These are phyloP conservation scores for Eudyptes chrysolophus DNA, from an alignment of 2,113 vertebrate genomes.

Conservation along the genomic window DNA sequence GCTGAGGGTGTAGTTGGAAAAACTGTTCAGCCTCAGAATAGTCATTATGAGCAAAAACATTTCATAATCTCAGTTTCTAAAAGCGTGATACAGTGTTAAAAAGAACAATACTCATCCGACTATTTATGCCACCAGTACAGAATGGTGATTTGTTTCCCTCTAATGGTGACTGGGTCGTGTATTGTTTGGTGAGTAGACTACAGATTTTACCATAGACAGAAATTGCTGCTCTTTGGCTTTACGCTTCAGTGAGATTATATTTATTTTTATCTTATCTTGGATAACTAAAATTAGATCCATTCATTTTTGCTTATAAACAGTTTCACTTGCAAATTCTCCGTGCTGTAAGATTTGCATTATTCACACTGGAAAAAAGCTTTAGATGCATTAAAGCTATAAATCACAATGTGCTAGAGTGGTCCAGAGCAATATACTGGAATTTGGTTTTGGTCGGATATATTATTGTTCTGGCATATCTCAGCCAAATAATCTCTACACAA, in stretches of 20 bases:
- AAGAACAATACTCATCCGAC: background rate
- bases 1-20: background rate
- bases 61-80: background rate
- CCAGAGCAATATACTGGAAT: background rate
- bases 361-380: background rate
- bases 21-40: background rate
- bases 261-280: background rate
- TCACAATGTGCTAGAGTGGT: background rate
- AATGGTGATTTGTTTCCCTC: background rate
- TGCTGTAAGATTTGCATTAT: background rate
- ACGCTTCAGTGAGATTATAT: background rate
- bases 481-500: background rate
- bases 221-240: background rate
- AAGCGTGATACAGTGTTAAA: background rate
- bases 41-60: background rate
- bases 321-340: background rate
- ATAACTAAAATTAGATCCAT: background rate
- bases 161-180: background rate
- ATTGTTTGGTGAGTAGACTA: background rate
- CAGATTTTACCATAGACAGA: background rate
- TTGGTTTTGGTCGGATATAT: background rate
- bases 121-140: background rate
- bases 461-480: background rate
- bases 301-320: background rate
- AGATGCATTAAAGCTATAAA: background rate